Evolutionary conservation across 2,797 vertebrate species (phyloP).

Genomic region (Oreonectes daqikongensis): DNA sequence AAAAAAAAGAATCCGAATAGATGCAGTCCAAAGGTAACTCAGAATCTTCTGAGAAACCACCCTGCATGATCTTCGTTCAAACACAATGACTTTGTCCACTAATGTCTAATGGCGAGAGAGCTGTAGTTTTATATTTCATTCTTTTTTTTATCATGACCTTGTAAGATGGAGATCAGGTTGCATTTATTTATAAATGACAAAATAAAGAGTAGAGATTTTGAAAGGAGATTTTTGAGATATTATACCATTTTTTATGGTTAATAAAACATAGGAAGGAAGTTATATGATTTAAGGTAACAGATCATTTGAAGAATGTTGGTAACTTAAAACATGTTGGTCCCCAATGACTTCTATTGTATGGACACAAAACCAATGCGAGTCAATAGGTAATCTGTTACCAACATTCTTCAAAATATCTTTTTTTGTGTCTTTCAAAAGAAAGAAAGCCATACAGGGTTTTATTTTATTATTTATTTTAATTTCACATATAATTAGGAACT

Average conservation of each 20-base stretch:
- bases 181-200: conserved; percentile 23
- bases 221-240: neutral
- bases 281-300: too few species aligned
- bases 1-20: conserved; percentile 19
- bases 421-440: too few species aligned
- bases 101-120: neutral
- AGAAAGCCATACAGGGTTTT: too few species aligned
- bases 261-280: neutral
- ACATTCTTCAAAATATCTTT: too few species aligned
- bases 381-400: too few species aligned
- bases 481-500: too few species aligned
- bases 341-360: too few species aligned
- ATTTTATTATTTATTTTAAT: too few species aligned
- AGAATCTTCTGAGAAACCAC: neutral
- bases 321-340: too few species aligned
- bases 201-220: neutral
- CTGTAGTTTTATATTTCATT: conserved; percentile 38
- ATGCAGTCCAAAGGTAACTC: conserved; percentile 1
- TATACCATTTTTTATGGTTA: neutral
- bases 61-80: neutral
- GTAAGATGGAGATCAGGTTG: conserved; percentile 19
- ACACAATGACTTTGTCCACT: conserved; percentile 8
- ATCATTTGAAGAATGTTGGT: too few species aligned
- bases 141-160: conserved; percentile 39
- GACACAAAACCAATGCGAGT: too few species aligned